A percentile compares a stretch with the other conserved stretches of the same genome.
Conservation (phyloP, 2,113 vertebrate genomes). For the Rostratula benghalensis region DNA sequence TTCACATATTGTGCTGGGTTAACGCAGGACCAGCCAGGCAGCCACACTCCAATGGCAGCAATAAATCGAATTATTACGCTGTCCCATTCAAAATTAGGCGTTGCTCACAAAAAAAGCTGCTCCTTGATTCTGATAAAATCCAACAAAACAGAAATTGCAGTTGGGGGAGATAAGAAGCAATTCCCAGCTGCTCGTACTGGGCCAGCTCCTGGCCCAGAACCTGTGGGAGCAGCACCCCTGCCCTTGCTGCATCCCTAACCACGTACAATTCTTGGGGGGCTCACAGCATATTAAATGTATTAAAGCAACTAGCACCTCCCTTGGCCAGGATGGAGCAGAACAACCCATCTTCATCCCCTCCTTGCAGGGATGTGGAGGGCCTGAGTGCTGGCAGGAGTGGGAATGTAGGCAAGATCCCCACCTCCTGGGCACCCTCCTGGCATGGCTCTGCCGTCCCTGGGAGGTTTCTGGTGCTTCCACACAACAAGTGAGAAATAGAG, state of each 20-base stretch:
- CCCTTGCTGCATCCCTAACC: background rate
- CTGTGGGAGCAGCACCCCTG: background rate
- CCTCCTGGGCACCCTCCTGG: background rate
- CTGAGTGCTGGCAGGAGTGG: rapidly evolving
- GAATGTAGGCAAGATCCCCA: background rate
- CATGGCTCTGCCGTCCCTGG: background rate
- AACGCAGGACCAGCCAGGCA: background rate
- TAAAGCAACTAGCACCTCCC: background rate
- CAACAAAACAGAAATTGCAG: background rate
- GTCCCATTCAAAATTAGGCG: background rate
- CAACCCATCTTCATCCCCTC: background rate
- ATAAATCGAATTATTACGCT: slow-evolving; percentile 41
- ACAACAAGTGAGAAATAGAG: slow-evolving; percentile 10
- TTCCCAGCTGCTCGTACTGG: background rate
- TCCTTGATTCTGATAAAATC: background rate
- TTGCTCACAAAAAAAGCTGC: slow-evolving; percentile 6
- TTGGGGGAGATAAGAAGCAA: background rate
- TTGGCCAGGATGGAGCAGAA: background rate
- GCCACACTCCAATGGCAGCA: background rate
- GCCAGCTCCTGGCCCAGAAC: background rate
- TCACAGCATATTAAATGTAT: rapidly evolving
- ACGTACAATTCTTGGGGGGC: background rate
- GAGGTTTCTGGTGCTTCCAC: background rate
- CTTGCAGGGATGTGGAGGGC: rapidly evolving
- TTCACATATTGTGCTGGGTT: background rate